Conservation (phyloP, 2,888 invertebrate genomes). For the Stenodema calcarata region DNA sequence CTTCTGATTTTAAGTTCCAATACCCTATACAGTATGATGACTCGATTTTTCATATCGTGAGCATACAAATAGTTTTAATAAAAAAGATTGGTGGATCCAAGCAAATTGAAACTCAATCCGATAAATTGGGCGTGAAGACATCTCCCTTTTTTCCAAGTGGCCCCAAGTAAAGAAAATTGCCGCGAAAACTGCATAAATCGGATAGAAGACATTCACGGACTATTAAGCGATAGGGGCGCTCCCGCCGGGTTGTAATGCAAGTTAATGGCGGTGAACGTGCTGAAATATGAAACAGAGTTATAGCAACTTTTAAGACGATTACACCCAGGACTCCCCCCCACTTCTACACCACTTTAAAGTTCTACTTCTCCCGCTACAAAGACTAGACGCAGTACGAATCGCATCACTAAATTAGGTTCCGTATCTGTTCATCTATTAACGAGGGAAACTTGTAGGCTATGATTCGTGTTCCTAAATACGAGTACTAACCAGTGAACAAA, state of each 20-base stretch:
- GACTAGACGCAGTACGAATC: constrained; percentile 22
- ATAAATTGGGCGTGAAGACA: background rate
- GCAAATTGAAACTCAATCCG: background rate
- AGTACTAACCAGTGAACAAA: no score
- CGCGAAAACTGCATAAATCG: constrained; percentile 30
- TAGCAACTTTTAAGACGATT: constrained; percentile 48
- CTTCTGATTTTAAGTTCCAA: no score
- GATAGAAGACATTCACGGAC: constrained; percentile 40
- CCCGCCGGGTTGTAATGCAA: constrained; percentile 45
- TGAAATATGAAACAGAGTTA: constrained; percentile 47
- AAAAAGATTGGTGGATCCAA: no score
- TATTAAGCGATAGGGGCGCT: constrained; percentile 34
- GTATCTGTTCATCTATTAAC: constrained; percentile 4
- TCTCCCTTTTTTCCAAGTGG: background rate
- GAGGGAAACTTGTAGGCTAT: background rate
- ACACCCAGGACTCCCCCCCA: background rate
- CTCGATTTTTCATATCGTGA: no score
- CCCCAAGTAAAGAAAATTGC: background rate
- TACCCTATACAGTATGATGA: no score
- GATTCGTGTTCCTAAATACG: no score
- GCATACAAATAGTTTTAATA: no score
- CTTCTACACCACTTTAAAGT: constrained; percentile 14
- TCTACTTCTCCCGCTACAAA: background rate
- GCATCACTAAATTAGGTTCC: constrained; percentile 36
- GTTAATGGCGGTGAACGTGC: constrained; percentile 33